Evolutionary conservation across 2,797 vertebrate genomes (phyloP).

Genomic region (Periparus ater): DNA sequence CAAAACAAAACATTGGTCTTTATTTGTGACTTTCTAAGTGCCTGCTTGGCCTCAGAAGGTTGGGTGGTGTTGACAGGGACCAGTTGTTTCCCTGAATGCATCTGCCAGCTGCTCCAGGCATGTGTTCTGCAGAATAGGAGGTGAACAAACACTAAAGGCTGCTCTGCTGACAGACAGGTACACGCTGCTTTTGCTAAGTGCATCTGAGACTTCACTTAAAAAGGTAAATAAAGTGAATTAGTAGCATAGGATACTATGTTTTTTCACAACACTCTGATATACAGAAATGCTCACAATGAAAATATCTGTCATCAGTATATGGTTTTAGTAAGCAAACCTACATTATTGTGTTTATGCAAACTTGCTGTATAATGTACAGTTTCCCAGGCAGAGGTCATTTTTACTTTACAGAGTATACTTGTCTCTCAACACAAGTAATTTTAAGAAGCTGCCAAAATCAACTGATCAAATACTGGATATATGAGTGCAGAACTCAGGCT

Average conservation of each 20-base stretch:
- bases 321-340: conserved; percentile 70
- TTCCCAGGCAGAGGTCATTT: conserved; percentile 63
- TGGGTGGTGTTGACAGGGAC: conserved; percentile 86
- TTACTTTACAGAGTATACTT: conserved; percentile 19
- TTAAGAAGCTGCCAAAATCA: conserved; percentile 11
- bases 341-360: conserved; percentile 58
- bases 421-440: background rate
- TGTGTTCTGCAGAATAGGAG: conserved; percentile 76
- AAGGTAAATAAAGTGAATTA: conserved; percentile 81
- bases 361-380: conserved; percentile 14
- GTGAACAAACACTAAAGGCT: conserved; percentile 81
- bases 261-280: conserved; percentile 58
- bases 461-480: conserved; percentile 11
- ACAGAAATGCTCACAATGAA: conserved; percentile 56
- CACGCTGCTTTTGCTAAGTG: conserved; percentile 81
- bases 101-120: conserved; percentile 86
- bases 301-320: conserved; percentile 79
- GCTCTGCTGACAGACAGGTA: conserved; percentile 88
- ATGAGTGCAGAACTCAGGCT: background rate
- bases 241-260: conserved; percentile 65
- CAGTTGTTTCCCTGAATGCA: conserved; percentile 83
- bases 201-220: conserved; percentile 72
- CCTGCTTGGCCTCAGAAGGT: conserved; percentile 77
- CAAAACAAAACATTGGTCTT: conserved; percentile 80
- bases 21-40: conserved; percentile 79